A percentile compares a stretch with the other conserved stretches of the same genome.
phyloP scores from a whole-genome alignment of 2,888 invertebrate genomes.

The Lathronympha strigana region DNA sequence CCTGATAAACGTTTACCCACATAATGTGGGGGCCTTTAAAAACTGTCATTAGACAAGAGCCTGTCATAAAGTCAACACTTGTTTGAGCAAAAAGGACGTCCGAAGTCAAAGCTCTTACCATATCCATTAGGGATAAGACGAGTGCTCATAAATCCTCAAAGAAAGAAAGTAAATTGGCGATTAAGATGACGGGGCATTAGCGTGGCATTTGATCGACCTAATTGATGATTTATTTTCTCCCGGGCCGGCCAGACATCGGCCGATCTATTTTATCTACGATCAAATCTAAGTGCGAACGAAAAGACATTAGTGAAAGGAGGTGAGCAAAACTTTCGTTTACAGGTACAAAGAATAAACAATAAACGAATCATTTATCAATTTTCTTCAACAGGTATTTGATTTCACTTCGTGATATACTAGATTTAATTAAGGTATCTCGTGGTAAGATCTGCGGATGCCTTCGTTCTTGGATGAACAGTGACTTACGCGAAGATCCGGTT shows the following conservation, averaged over 20 bases:
- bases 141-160: conserved; percentile 41
- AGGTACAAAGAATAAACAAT: conserved; percentile 78
- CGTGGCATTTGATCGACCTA: conserved; percentile 81
- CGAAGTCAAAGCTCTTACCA: conserved; percentile 15
- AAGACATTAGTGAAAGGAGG: conserved; percentile 81
- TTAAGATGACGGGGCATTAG: conserved; percentile 59
- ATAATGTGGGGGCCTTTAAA: conserved; percentile 1
- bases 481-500: conserved; percentile 1
- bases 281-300: conserved; percentile 75
- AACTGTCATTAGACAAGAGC: conserved; percentile 28
- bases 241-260: conserved; percentile 73
- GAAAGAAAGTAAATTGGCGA: conserved; percentile 45
- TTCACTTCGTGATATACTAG: conserved; percentile 65
- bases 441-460: conserved; percentile 53
- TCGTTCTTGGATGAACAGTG: conserved; percentile 20
- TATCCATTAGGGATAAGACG: conserved; percentile 40
- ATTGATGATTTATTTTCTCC: conserved; percentile 82
- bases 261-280: conserved; percentile 80
- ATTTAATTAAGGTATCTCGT: conserved; percentile 62
- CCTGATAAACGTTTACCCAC: neutral
- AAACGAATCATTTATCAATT: conserved; percentile 75
- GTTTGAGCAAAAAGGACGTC: conserved; percentile 3
- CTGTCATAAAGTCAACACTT: conserved; percentile 29
- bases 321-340: conserved; percentile 75
- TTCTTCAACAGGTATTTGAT: conserved; percentile 60